Evolutionary conservation across 2,113 vertebrate species (phyloP), one percentile per base, ranked within the genome.

Genomic region (Oryzias melastigma): DNA sequence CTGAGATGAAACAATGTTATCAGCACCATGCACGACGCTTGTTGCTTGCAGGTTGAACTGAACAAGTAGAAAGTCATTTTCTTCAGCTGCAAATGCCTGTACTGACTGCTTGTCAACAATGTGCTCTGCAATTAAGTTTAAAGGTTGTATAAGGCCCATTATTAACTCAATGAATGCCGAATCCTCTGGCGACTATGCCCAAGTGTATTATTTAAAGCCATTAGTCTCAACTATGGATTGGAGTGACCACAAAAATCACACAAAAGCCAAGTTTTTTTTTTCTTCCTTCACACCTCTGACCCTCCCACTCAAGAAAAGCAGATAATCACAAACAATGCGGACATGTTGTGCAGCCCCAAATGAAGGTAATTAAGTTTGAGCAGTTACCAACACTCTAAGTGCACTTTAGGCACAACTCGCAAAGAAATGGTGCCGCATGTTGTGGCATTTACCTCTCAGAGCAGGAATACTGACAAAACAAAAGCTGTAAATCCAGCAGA

Each of bases 1-100:
- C 62, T 49, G 54, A 84, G 84, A 84, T 85, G 76, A 81, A 86
- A 84, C 77, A 81, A 77, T 75, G 67, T 78, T 81, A 86, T 83
- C 82, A 54, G 58, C 2, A 63, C 56, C 7, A 20, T 14, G 73
- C 80, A 81, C 83, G 82, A 86, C 63, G 76, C 53, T 15, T 61
- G 64, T 80, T 24, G 55, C 76, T 81, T 19, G 62, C 62, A 81
- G 81, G 75, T 88, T 80, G 68, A 77, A 74, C 58, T 18, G 59
- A 80, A 72, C 17, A 45, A 76, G 64, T 53, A 79, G 64, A 52
- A 75, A 77, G 66, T 77, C 63, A 75, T 81, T 75, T 77, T 68
- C 59, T 73, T 72, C 27, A 52, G 71, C 65, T 73, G 29, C 68
- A 75, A 66, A 71, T 48, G 72, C 52, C 52, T 53, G 64, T 50